phyloP scores from a whole-genome alignment of 2,888 invertebrate species.

The Cephus sareptanus region DNA sequence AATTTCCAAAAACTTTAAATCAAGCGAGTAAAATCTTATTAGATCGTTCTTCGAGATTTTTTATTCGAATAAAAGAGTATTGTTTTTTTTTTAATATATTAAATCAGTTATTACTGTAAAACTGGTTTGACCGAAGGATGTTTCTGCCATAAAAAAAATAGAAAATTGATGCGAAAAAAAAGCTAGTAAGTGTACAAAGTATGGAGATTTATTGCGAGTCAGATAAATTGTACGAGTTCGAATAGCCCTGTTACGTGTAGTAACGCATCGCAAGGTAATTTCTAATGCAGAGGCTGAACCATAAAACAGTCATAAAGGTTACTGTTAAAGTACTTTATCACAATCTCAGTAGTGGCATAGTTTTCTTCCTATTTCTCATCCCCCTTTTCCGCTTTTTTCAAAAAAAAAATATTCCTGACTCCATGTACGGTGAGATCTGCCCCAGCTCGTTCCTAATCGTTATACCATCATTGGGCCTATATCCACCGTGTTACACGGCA shows the following conservation, averaged over 20 bases:
- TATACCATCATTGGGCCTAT: not conserved
- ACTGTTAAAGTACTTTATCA: slow-evolving; percentile 4
- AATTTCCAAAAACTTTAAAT: too few relatives aligned
- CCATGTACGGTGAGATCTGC: not conserved
- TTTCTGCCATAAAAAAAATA: not conserved
- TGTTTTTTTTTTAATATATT: not conserved
- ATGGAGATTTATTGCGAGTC: not conserved
- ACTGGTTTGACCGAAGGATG: not conserved
- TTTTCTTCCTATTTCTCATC: not conserved
- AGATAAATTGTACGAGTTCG: not conserved
- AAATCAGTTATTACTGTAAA: not conserved
- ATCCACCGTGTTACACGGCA: not conserved
- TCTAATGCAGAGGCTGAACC: slow-evolving; percentile 5
- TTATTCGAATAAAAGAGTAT: too few relatives aligned
- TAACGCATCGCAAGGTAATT: not conserved
- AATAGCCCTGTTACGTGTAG: not conserved
- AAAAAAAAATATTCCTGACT: not conserved
- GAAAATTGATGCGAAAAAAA: not conserved
- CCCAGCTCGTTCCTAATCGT: not conserved
- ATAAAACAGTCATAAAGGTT: slow-evolving; percentile 6
- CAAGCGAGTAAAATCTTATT: too few relatives aligned
- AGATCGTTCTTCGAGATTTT: not conserved
- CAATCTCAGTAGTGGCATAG: not conserved
- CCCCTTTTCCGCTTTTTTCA: not conserved
- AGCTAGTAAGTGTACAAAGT: slow-evolving; percentile 6